Conservation (phyloP, 2,797 vertebrate species). For the Sebastes dallii region DNA sequence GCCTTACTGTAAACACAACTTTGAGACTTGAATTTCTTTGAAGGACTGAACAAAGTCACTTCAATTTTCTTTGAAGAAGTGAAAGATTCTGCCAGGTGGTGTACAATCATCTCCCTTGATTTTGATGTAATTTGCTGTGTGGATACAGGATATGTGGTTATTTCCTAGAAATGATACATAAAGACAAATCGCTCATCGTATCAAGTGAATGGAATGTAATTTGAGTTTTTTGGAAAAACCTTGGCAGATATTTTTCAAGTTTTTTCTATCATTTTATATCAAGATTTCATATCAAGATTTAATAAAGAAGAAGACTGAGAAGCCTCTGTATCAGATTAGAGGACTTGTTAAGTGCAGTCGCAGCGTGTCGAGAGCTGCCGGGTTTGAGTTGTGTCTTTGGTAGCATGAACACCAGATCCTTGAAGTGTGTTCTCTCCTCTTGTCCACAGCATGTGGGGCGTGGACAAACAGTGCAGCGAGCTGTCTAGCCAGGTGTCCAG, state of each 20-base stretch:
- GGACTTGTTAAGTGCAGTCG: background rate
- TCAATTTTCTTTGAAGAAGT: background rate
- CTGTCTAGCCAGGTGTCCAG: constrained; percentile 87
- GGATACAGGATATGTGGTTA: background rate
- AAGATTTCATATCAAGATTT: background rate
- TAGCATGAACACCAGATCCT: constrained; percentile 61
- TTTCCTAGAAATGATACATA: background rate
- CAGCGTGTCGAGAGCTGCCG: background rate
- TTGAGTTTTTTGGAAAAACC: background rate
- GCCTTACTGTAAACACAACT: background rate
- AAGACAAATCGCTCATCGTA: background rate
- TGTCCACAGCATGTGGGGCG: constrained; percentile 88
- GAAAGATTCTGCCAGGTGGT: background rate
- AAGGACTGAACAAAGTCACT: background rate
- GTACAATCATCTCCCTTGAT: background rate
- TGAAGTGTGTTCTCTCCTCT: constrained; percentile 82
- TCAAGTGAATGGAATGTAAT: background rate
- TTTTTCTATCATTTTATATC: background rate
- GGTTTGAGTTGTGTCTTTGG: constrained; percentile 26
- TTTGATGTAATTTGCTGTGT: background rate
- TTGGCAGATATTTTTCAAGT: background rate
- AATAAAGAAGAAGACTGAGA: background rate
- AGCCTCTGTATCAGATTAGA: background rate
- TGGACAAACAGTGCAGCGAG: constrained; percentile 88
- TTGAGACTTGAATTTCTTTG: background rate